Percentiles rank a stretch among this genome's conserved stretches.
phyloP scores from a whole-genome alignment of 2,888 invertebrate species.

The Polyommatus icarus region DNA sequence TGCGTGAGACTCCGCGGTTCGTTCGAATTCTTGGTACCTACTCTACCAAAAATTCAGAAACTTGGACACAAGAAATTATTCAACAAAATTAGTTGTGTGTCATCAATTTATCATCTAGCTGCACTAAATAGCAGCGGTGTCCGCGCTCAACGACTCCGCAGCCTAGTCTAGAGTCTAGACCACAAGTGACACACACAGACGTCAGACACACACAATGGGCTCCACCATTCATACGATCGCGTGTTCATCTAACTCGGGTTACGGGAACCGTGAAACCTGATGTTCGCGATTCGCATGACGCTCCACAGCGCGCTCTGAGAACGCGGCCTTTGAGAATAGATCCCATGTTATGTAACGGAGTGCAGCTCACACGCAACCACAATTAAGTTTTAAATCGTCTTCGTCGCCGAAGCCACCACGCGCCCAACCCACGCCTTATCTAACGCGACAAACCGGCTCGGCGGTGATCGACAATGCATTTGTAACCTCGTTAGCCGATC shows the following conservation, averaged over 20 bases:
- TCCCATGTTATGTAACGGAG: conserved; percentile 67
- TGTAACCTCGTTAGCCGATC: conserved; percentile 51
- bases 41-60: not conserved
- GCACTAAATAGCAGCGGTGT: conserved; percentile 24
- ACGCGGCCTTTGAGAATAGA: conserved; percentile 62
- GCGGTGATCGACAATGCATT: conserved; percentile 46
- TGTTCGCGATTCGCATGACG: conserved; percentile 56
- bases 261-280: conserved; percentile 60
- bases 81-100: not conserved
- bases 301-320: conserved; percentile 54
- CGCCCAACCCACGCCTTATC: conserved; percentile 41
- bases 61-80: not conserved
- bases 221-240: conserved; percentile 57
- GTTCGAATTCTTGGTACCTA: not conserved
- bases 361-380: conserved; percentile 70
- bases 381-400: conserved; percentile 48
- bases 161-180: conserved; percentile 24
- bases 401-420: conserved; percentile 30
- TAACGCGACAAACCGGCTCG: conserved; percentile 59
- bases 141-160: conserved; percentile 19
- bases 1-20: not conserved
- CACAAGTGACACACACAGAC: conserved; percentile 31
- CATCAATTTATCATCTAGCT: not conserved
- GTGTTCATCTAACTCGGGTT: conserved; percentile 55
- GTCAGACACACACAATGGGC: conserved; percentile 37